A percentile compares a stretch with the other conserved stretches of the same genome.
phyloP scores from a whole-genome alignment of 2,113 vertebrate species.

The Mystacornis crossleyi region DNA sequence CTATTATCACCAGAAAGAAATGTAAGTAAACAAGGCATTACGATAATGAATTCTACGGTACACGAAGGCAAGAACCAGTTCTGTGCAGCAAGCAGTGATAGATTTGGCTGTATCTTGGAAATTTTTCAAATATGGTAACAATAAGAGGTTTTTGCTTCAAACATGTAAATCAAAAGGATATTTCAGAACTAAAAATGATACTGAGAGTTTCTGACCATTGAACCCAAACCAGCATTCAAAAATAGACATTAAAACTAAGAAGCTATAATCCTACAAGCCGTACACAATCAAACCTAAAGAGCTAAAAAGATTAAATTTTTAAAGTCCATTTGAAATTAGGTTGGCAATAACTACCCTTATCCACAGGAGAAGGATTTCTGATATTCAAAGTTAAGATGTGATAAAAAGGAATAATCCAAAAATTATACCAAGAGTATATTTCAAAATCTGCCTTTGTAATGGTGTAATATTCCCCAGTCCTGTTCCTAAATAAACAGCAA shows the following conservation, averaged over 20 bases:
- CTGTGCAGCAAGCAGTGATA: conserved; percentile 43
- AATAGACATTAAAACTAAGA: conserved; percentile 49
- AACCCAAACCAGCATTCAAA: conserved; percentile 42
- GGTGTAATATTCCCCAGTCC: not conserved
- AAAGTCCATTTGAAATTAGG: conserved; percentile 51
- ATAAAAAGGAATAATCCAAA: conserved; percentile 46
- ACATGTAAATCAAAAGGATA: conserved; percentile 61
- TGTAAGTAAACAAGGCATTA: conserved; percentile 70
- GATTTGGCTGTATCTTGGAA: conserved; percentile 45
- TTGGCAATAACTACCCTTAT: not conserved
- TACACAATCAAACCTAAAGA: conserved; percentile 35
- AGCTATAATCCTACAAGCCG: conserved; percentile 52
- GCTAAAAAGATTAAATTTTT: conserved; percentile 41
- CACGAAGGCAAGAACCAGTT: conserved; percentile 48
- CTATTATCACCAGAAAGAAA: conserved; percentile 62
- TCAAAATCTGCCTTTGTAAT: not conserved
- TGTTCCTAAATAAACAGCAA: conserved; percentile 9
- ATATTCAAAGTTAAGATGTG: conserved; percentile 39
- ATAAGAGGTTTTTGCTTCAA: conserved; percentile 53
- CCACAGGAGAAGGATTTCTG: not conserved
- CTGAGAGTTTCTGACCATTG: conserved; percentile 19
- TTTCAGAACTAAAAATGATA: conserved; percentile 49
- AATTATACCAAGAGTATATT: not conserved
- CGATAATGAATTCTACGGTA: conserved; percentile 60
- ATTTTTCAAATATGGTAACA: conserved; percentile 55